phyloP scores from a whole-genome alignment of 2,888 invertebrate genomes.

The Anoncus sp. region DNA sequence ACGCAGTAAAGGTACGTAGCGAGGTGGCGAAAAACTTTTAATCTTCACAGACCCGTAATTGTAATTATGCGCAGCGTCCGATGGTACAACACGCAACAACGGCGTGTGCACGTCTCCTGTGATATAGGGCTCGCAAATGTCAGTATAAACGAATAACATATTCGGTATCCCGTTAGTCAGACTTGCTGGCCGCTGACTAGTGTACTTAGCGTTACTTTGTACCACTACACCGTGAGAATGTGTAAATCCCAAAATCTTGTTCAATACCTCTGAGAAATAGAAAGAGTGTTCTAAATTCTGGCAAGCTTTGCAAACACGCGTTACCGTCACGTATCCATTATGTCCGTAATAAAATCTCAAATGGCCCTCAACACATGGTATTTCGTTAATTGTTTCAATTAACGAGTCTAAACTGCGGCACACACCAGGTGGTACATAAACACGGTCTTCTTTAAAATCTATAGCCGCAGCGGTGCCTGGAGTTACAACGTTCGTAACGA shows the following conservation, averaged over 20 bases:
- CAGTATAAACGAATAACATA: background rate
- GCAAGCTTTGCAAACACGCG: background rate
- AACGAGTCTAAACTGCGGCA: background rate
- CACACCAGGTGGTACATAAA: background rate
- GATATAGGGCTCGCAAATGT: background rate
- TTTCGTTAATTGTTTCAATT: conserved; percentile 22
- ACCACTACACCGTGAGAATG: background rate
- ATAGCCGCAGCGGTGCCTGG: background rate
- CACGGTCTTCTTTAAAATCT: conserved; percentile 19
- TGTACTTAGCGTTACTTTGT: background rate
- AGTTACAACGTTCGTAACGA: background rate
- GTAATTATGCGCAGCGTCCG: background rate
- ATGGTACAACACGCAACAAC: background rate
- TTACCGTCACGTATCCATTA: background rate
- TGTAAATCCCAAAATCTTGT: conserved; percentile 14
- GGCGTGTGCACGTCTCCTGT: background rate
- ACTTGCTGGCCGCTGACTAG: background rate
- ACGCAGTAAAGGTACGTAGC: conserved; percentile 8
- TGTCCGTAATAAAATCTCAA: background rate
- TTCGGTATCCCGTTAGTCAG: background rate
- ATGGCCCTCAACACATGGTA: background rate
- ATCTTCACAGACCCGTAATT: conserved; percentile 1
- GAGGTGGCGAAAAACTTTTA: conserved; percentile 11
- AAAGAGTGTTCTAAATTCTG: conserved; percentile 8
- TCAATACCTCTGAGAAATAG: background rate